A percentile compares a stretch with the other conserved stretches of the same genome.
These are phyloP conservation scores for Hyposoter didymator DNA, from an alignment of 2,888 invertebrate species.

Conservation along the genomic window DNA sequence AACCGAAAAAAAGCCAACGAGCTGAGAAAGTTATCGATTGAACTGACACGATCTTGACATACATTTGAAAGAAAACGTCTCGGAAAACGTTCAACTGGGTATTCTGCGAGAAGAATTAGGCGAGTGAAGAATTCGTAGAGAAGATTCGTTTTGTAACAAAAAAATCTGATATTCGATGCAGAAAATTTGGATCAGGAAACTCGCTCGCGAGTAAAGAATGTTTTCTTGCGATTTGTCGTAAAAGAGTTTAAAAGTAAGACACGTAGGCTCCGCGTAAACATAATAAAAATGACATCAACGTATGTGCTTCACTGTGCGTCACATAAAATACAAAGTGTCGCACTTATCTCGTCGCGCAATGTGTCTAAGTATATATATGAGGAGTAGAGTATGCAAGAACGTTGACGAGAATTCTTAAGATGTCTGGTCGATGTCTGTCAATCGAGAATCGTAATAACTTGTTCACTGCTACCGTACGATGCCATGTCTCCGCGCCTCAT, in stretches of 20 bases:
- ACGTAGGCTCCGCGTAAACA: not conserved
- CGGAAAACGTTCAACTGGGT: not conserved
- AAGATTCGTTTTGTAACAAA: not conserved
- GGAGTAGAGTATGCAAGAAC: conserved; percentile 39
- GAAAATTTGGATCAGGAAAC: too few species aligned
- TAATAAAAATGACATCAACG: not conserved
- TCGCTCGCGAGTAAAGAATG: not conserved
- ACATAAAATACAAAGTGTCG: conserved; percentile 13
- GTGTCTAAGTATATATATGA: not conserved
- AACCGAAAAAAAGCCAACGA: not conserved
- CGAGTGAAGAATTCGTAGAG: not conserved
- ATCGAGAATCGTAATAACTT: conserved; percentile 64
- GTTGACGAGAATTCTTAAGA: conserved; percentile 57
- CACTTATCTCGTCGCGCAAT: conserved; percentile 13
- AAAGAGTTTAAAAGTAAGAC: not conserved
- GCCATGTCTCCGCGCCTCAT: conserved; percentile 38
- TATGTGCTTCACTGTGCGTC: conserved; percentile 1
- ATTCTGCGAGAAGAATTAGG: not conserved
- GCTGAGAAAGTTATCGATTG: not conserved
- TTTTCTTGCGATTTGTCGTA: not conserved
- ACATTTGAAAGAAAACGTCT: not conserved
- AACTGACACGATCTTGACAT: not conserved
- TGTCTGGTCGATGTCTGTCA: conserved; percentile 68
- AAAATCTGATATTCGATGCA: too few species aligned
- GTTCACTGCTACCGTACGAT: conserved; percentile 41